Evolutionary conservation across 2,888 invertebrate species (phyloP).

Genomic region (Heliconius charithonia): DNA sequence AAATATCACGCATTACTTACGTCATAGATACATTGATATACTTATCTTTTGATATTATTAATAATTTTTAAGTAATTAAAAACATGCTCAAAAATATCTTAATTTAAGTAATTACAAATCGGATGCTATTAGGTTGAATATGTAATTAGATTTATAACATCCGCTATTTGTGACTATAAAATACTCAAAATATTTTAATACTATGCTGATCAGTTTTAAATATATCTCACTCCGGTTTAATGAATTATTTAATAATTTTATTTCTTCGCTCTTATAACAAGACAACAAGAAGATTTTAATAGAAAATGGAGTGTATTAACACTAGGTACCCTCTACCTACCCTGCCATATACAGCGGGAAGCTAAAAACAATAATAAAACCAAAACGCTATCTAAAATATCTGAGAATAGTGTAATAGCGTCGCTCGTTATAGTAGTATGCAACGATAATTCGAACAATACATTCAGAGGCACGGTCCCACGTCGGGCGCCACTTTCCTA

Average conservation of each 20-base stretch:
- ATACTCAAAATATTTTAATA: neutral
- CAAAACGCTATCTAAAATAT: constrained; percentile 7
- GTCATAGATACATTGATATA: neutral
- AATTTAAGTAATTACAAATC: constrained; percentile 11
- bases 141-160: constrained; percentile 18
- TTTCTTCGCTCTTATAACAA: neutral
- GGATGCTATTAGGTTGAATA: constrained; percentile 10
- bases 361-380: neutral
- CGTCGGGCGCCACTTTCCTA: constrained; percentile 58
- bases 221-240: neutral
- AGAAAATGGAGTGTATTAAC: neutral
- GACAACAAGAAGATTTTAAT: neutral
- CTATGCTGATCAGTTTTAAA: neutral
- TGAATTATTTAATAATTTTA: neutral
- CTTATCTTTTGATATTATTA: neutral
- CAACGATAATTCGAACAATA: constrained; percentile 57
- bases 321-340: neutral
- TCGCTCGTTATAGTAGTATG: constrained; percentile 24
- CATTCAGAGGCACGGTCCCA: constrained; percentile 63
- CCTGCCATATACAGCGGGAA: neutral
- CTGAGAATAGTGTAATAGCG: constrained; percentile 7
- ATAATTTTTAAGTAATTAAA: neutral
- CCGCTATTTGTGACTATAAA: constrained; percentile 1
- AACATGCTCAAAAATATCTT: constrained; percentile 1
- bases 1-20: neutral